phyloP scores from a whole-genome alignment of 2,888 invertebrate genomes.

The Aplocera efformata region DNA sequence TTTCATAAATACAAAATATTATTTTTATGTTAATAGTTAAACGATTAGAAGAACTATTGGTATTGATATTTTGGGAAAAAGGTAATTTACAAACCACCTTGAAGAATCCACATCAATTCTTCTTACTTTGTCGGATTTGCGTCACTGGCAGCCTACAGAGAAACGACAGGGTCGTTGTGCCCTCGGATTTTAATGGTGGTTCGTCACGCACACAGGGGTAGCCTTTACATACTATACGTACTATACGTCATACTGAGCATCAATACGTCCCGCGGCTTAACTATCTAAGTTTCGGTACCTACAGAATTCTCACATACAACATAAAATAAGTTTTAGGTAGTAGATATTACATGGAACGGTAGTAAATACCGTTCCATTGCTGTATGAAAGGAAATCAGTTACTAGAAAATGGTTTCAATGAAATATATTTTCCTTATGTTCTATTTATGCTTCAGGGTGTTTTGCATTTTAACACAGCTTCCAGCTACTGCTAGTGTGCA shows the following conservation, averaged over 20 bases:
- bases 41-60: no score
- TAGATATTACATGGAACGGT: conserved; percentile 13
- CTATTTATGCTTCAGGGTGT: no score
- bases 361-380: no score
- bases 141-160: conserved; percentile 38
- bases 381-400: no score
- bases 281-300: conserved; percentile 28
- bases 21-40: no score
- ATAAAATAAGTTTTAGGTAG: conserved; percentile 28
- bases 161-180: conserved; percentile 36
- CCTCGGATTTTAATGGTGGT: conserved; percentile 46
- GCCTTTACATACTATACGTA: not conserved
- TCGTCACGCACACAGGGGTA: conserved; percentile 40
- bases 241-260: conserved; percentile 9
- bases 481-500: no score
- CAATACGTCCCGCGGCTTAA: conserved; percentile 14
- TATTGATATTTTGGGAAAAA: no score
- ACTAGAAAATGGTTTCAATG: no score
- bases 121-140: conserved; percentile 35
- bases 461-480: no score
- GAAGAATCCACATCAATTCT: conserved; percentile 3
- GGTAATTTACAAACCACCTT: no score
- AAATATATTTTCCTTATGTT: no score
- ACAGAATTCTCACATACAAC: conserved; percentile 22
- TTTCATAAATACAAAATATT: no score